Conservation (phyloP, 2,113 vertebrate genomes). For the Pomatorhinus ruficollis region DNA sequence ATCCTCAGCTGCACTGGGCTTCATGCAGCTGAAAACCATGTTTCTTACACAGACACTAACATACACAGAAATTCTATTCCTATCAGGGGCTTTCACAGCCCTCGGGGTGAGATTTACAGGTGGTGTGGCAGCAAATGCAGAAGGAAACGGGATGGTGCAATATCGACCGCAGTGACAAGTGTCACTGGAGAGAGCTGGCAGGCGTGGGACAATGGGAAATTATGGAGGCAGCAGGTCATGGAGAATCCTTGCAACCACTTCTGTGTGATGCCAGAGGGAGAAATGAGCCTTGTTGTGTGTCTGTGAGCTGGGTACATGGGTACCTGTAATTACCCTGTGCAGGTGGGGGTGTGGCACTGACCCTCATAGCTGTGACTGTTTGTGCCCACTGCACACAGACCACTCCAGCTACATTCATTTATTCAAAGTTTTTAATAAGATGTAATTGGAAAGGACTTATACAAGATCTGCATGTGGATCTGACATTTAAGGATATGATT, state of each 20-base stretch:
- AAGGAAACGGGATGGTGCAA: background rate
- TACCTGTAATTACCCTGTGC: rapidly evolving
- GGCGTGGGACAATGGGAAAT: rapidly evolving
- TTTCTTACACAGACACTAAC: background rate
- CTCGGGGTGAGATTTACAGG: background rate
- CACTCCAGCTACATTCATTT: slow-evolving; percentile 48
- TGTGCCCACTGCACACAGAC: background rate
- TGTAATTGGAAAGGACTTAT: slow-evolving; percentile 62
- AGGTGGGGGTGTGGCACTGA: background rate
- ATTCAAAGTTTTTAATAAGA: slow-evolving; percentile 67
- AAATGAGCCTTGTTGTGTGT: rapidly evolving
- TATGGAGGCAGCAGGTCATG: background rate
- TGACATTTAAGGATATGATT: slow-evolving; percentile 60
- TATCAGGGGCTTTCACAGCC: background rate
- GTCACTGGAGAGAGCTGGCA: background rate
- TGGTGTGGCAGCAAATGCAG: background rate
- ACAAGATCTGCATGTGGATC: slow-evolving; percentile 74
- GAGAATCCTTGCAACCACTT: background rate
- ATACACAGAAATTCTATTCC: background rate
- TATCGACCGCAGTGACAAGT: background rate
- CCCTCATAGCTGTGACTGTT: background rate
- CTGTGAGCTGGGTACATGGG: rapidly evolving
- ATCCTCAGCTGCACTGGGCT: background rate
- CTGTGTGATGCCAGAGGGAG: background rate
- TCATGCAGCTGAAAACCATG: rapidly evolving